Evolutionary conservation across 2,797 vertebrate genomes (phyloP).

Genomic region (Phalanger gymnotis): DNA sequence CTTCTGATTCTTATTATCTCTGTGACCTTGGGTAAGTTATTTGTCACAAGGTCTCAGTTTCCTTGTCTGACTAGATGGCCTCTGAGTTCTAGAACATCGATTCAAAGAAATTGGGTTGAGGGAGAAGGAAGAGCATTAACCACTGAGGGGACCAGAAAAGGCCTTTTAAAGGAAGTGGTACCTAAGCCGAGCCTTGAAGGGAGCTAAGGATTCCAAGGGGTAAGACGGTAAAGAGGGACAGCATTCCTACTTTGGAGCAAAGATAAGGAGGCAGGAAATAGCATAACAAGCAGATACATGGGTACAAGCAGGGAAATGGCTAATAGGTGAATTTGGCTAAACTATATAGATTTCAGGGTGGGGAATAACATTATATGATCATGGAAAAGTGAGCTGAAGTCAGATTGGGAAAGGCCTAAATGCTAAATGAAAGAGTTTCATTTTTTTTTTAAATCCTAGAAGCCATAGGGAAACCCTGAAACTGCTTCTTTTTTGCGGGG

Average conservation of each 20-base stretch:
- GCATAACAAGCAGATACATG: background rate
- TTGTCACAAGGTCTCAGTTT: background rate
- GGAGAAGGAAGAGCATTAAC: background rate
- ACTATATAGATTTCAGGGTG: no score
- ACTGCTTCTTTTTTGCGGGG: background rate
- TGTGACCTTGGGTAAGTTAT: background rate
- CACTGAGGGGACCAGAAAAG: background rate
- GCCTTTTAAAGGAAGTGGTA: background rate
- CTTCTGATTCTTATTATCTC: background rate
- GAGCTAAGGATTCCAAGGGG: background rate
- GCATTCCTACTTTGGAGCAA: background rate
- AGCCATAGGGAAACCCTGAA: background rate
- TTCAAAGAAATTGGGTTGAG: background rate
- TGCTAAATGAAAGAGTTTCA: background rate
- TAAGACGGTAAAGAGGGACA: background rate
- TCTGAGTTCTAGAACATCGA: background rate
- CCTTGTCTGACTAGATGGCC: background rate
- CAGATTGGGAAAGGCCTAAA: background rate
- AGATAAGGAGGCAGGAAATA: background rate
- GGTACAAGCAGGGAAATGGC: background rate
- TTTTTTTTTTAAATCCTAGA: background rate
- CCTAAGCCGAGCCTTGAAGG: background rate
- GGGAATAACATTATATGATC: background rate
- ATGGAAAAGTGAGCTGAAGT: no score
- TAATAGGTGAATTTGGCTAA: background rate